phyloP scores from a whole-genome alignment of 2,113 vertebrate species.

The Silurus glanis region DNA sequence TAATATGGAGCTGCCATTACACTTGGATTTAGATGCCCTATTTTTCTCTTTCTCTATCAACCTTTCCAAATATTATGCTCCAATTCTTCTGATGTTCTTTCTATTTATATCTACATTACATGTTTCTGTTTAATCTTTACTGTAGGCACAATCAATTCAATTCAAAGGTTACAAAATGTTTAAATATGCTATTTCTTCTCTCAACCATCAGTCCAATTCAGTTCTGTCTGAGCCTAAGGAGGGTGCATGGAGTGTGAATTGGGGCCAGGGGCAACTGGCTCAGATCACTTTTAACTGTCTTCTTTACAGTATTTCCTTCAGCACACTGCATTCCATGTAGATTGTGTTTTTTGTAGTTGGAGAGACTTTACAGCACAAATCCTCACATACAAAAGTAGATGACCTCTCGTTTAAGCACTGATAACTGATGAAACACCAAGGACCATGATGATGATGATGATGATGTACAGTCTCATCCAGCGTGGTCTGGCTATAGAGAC shows the following conservation, averaged over 20 bases:
- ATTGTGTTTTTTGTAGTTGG: neutral
- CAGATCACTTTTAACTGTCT: slow-evolving; percentile 38
- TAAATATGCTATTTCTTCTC: neutral
- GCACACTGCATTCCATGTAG: slow-evolving; percentile 23
- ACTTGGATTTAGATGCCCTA: neutral
- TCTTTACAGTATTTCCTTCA: slow-evolving; percentile 45
- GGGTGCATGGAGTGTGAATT: slow-evolving; percentile 33
- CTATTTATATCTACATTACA: slow-evolving; percentile 6
- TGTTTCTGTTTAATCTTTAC: neutral
- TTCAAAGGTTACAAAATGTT: neutral
- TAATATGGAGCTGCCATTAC: neutral
- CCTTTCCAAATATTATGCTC: slow-evolving; percentile 10
- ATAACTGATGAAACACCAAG: slow-evolving; percentile 8
- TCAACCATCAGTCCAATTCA: neutral
- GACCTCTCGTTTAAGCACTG: neutral
- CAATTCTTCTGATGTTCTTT: neutral
- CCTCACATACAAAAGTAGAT: neutral
- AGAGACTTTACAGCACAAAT: neutral
- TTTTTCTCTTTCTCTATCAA: neutral
- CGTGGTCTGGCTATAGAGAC: neutral
- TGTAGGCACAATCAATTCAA: neutral
- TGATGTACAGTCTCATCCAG: neutral
- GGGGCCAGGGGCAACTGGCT: slow-evolving; percentile 37
- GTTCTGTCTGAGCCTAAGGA: slow-evolving; percentile 7
- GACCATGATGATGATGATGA: neutral